Conservation (phyloP, 2,797 vertebrate species). For the Acomys russatus region DNA sequence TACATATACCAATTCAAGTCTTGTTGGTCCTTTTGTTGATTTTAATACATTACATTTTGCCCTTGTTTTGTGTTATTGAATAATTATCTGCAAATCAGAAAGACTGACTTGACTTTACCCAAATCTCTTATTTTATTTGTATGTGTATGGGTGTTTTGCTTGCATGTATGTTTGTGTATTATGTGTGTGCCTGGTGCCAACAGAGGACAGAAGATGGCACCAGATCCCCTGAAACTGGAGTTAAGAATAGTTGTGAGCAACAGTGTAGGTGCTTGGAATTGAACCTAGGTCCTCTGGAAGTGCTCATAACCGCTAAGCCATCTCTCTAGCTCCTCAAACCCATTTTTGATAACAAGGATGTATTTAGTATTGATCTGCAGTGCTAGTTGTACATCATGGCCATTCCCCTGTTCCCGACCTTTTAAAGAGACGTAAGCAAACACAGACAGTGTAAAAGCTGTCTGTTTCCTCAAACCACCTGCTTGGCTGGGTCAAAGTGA, state of each 20-base stretch:
- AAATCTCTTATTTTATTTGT: constrained; percentile 15
- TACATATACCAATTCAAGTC: not conserved
- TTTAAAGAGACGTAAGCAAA: constrained; percentile 16
- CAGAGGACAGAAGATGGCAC: not conserved
- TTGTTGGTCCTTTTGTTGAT: not conserved
- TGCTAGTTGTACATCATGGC: not conserved
- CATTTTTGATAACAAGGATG: constrained; percentile 30
- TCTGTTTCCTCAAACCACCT: not conserved
- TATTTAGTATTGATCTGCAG: constrained; percentile 13
- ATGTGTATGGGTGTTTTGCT: not conserved
- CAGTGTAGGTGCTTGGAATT: not conserved
- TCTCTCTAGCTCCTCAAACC: not conserved
- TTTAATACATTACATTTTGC: constrained; percentile 23
- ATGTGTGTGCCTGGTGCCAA: not conserved
- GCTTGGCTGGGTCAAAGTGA: not conserved
- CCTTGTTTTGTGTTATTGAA: constrained; percentile 37
- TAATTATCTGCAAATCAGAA: constrained; percentile 47
- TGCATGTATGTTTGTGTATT: not conserved
- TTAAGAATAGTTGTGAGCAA: not conserved
- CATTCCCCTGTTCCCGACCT: not conserved
- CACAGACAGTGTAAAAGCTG: not conserved
- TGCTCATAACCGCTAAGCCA: not conserved
- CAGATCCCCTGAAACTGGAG: not conserved
- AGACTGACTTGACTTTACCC: constrained; percentile 9
- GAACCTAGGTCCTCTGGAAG: not conserved